These are phyloP conservation scores for Parasteatoda lunata DNA, from an alignment of 2,888 invertebrate genomes.

Conservation along the genomic window DNA sequence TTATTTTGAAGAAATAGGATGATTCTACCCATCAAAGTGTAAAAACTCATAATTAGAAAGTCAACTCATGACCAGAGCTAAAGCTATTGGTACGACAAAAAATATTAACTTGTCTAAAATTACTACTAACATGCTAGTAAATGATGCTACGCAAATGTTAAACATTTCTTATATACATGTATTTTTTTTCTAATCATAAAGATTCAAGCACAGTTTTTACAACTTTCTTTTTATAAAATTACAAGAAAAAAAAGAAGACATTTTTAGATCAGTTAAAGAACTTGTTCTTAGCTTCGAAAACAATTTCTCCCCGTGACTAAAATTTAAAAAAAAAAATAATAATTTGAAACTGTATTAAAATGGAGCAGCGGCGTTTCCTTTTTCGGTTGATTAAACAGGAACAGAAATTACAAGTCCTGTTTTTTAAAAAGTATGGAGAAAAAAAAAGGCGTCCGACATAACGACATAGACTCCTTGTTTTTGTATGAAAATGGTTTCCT, in stretches of 20 bases:
- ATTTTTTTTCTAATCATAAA: background rate
- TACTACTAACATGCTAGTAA: background rate
- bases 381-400: constrained; percentile 1
- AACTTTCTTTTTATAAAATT: background rate
- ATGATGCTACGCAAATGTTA: background rate
- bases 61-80: too few relatives aligned
- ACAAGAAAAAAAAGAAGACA: background rate
- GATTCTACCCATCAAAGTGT: too few relatives aligned
- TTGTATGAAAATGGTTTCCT: constrained; percentile 2
- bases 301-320: background rate
- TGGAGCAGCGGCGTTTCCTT: background rate
- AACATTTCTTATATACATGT: background rate
- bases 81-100: too few relatives aligned
- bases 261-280: background rate
- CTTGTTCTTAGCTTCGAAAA: background rate
- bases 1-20: too few relatives aligned
- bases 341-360: background rate
- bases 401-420: constrained; percentile 1
- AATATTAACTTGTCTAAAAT: too few relatives aligned
- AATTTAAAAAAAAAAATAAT: background rate
- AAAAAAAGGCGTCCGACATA: background rate
- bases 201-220: too few relatives aligned
- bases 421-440: background rate
- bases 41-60: too few relatives aligned
- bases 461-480: background rate